Evolutionary conservation across 2,888 invertebrate species (phyloP).

Genomic region (Gonocerus acuteangulatus): DNA sequence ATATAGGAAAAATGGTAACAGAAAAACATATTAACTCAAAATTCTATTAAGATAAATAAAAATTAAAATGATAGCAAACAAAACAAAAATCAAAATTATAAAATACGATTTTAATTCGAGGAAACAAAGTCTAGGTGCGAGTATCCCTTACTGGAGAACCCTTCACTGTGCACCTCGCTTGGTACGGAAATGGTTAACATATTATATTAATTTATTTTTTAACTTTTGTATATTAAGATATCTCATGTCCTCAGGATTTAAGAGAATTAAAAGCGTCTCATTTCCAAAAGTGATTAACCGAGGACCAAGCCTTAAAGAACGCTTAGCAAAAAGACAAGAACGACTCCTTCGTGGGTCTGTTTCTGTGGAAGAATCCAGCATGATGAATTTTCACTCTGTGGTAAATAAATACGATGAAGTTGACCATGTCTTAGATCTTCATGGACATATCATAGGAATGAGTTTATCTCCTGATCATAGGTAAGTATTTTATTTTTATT

Average conservation of each 20-base stretch:
- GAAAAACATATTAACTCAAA: no score
- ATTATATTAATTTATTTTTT: no score
- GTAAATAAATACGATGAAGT: constrained; percentile 63
- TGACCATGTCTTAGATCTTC: constrained; percentile 72
- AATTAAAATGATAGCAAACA: no score
- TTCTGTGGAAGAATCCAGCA: constrained; percentile 6
- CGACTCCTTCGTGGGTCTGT: background rate
- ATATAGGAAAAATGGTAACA: no score
- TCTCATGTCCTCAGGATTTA: constrained; percentile 58
- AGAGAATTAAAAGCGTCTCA: constrained; percentile 60
- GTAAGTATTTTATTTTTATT: constrained; percentile 41
- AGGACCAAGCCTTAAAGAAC: constrained; percentile 59
- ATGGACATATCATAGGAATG: constrained; percentile 83
- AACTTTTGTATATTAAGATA: no score
- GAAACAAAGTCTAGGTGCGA: no score
- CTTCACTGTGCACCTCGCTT: no score
- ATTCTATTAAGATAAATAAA: no score
- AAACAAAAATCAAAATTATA: no score
- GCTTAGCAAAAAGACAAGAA: constrained; percentile 52
- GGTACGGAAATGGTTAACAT: no score
- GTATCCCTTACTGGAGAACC: no score
- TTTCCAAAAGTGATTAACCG: constrained; percentile 62
- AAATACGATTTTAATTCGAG: no score
- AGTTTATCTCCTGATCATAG: constrained; percentile 73
- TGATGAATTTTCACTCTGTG: constrained; percentile 44